Evolutionary conservation across 92 coral and sea anemone species (phyloP), one percentile per base, ranked within the genome.

Genomic region (Paragorgia papillata): DNA sequence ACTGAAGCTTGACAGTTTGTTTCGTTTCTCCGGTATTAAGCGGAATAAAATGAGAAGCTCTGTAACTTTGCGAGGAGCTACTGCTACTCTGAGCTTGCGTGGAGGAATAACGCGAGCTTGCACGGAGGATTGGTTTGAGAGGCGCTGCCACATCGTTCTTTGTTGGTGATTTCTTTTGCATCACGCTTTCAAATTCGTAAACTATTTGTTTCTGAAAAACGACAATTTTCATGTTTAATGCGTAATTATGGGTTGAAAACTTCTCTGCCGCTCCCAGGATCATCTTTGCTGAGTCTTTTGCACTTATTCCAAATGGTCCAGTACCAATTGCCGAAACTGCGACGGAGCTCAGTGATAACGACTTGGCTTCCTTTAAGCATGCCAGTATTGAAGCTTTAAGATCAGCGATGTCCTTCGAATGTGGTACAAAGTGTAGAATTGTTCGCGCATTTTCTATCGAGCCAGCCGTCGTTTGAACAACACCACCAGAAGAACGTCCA

Each of bases 301-400:
- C 51, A n/a, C 25, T 0, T 8, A 69, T 50, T 26, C 37, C 37
- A 17, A 69, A 49, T 1, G 24, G 32, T 8, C 44, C 61, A 1
- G 76, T 69, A 9, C 76, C 76, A 18, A 69, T 48, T 28, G 76
- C 76, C 3, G 76, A 43, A 26, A 69, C 31, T 0, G 55, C 15
- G 3, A 69, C 27, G 3, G 54, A 32, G 1, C 9, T 5, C 9
- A 48, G 61, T 2, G 43, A 48, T 25, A 5, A 26, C 46, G 54
- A 19, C 44, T 69, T 46, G 1, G 76, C 76, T 0, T 31, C 30
- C 3, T 30, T 9, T 0, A 69, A 10, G 32, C 76, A 69, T 20
- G 26, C 26, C 35, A 48, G 61, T 51, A 69, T 18, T 31, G 76
- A 26, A 1, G 24, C 22, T 69, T 50, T 60, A 31, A 69, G 60